Percentiles rank a stretch among this genome's conserved stretches.
Conservation (phyloP, 2,113 vertebrate genomes). For the Neogobius melanostomus region DNA sequence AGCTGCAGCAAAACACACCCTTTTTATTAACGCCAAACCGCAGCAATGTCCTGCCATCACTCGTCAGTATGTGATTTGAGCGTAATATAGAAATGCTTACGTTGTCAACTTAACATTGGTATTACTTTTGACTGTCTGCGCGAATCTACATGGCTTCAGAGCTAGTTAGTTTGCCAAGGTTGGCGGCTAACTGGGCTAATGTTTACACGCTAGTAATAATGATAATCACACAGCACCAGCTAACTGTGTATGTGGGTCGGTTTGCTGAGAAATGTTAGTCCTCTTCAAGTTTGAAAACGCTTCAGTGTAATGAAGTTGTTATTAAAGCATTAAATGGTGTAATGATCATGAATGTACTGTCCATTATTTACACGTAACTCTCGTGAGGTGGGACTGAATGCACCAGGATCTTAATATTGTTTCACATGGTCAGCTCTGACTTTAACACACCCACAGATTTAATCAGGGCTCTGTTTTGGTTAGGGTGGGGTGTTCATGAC, state of each 20-base stretch:
- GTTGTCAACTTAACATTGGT: neutral
- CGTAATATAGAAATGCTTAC: neutral
- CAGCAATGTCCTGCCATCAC: fast-evolving
- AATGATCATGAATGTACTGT: no score
- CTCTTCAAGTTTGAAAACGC: neutral
- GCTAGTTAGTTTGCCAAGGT: neutral
- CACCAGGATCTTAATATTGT: no score
- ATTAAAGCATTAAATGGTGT: neutral
- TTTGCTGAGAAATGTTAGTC: neutral
- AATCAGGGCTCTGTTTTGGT: neutral
- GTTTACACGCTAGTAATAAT: slow-evolving; percentile 17
- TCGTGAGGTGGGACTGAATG: no score
- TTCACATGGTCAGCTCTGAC: no score
- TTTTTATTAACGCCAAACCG: neutral
- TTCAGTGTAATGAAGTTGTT: neutral
- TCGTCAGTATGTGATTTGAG: neutral
- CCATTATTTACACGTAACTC: no score
- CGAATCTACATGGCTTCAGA: neutral
- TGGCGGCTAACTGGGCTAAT: slow-evolving; percentile 21
- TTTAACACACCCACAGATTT: no score
- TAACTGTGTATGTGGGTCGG: neutral
- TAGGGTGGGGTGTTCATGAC: neutral
- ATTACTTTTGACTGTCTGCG: neutral
- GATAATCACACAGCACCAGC: slow-evolving; percentile 18
- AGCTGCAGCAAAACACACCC: neutral